Conservation (phyloP, 2,113 vertebrate species). For the Sclerurus mexicanus region DNA sequence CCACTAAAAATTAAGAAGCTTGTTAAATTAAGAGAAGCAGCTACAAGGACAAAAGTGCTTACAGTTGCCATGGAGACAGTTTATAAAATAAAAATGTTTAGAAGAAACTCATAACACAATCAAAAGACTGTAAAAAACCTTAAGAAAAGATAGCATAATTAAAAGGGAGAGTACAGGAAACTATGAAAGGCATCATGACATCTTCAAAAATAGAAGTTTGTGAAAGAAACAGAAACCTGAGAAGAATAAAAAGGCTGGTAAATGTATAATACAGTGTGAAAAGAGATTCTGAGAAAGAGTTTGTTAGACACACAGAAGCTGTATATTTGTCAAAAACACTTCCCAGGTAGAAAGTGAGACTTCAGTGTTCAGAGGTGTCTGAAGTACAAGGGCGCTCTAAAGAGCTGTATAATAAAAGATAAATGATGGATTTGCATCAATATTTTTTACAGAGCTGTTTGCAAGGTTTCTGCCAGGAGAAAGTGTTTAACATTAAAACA, state of each 20-base stretch:
- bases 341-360: not conserved
- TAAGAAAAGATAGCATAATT: not conserved
- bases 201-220: not conserved
- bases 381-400: not conserved
- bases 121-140: not conserved
- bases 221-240: not conserved
- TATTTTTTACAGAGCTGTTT: not conserved
- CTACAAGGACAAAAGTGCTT: conserved; percentile 13
- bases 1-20: not conserved
- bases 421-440: not conserved
- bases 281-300: not conserved
- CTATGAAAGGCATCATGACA: not conserved
- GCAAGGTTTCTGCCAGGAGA: not conserved
- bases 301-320: not conserved
- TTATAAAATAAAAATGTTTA: conserved; percentile 28
- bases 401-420: not conserved
- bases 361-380: not conserved
- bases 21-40: not conserved
- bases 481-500: not conserved
- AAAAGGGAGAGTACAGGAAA: not conserved
- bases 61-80: not conserved
- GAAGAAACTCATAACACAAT: not conserved
- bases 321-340: not conserved
- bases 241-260: not conserved
- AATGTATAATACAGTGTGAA: not conserved